Evolutionary conservation across 2,797 vertebrate species (phyloP).

Genomic region (Etheostoma nigrum): DNA sequence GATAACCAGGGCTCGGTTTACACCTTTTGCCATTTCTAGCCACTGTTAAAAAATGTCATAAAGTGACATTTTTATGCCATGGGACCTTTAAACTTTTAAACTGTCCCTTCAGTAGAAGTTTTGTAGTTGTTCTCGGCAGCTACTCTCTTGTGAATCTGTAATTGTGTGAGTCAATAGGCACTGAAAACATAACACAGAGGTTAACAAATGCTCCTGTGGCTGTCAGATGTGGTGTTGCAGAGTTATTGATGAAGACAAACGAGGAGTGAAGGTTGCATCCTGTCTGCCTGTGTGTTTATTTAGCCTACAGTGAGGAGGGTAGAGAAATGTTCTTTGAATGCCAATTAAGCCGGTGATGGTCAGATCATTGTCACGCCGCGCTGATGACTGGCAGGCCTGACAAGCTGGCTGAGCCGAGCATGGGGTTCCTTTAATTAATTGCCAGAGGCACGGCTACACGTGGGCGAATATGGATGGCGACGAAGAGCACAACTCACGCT

Average conservation of each 20-base stretch:
- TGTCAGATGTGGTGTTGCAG: conserved; percentile 22
- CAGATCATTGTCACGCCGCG: conserved; percentile 58
- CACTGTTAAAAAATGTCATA: too few species aligned
- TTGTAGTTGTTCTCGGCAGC: not conserved
- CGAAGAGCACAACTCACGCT: conserved; percentile 23
- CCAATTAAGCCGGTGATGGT: conserved; percentile 64
- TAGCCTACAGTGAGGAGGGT: conserved; percentile 44
- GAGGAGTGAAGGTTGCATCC: conserved; percentile 39
- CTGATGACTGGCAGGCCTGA: conserved; percentile 69
- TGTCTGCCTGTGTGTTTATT: conserved; percentile 46
- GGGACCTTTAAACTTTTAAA: not conserved
- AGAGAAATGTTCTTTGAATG: conserved; percentile 46
- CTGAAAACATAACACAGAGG: not conserved
- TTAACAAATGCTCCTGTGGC: not conserved
- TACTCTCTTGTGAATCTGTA: not conserved
- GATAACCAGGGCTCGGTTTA: too few species aligned
- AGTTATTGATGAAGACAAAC: conserved; percentile 42
- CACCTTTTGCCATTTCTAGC: too few species aligned
- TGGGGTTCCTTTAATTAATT: conserved; percentile 59
- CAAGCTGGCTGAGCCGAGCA: conserved; percentile 37
- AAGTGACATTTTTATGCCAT: too few species aligned
- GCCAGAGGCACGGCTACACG: conserved; percentile 31
- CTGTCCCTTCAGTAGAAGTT: not conserved
- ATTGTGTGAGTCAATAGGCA: not conserved
- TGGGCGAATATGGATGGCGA: conserved; percentile 38